phyloP scores from a whole-genome alignment of 2,888 invertebrate species.

The Boloria selene region DNA sequence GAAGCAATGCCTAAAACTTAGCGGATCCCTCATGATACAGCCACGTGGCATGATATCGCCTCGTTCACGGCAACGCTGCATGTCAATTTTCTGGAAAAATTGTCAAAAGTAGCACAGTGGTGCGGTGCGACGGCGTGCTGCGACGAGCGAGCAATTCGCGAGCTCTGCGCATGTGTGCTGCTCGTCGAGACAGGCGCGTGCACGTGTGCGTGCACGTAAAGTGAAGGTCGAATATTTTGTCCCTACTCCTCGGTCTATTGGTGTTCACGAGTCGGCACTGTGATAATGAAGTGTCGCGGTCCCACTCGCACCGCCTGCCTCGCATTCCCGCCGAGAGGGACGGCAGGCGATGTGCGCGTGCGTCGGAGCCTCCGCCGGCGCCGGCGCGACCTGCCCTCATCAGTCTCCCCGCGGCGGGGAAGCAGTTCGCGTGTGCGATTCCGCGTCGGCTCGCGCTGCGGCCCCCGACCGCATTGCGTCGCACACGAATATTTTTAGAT shows the following conservation, averaged over 20 bases:
- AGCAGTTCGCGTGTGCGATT: conserved; percentile 77
- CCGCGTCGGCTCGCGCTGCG: conserved; percentile 62
- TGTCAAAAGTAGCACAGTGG: conserved; percentile 78
- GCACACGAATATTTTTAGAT: conserved; percentile 81
- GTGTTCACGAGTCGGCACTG: conserved; percentile 79
- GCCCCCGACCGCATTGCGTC: conserved; percentile 63
- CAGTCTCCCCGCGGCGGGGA: conserved; percentile 82
- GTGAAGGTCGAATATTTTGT: conserved; percentile 82
- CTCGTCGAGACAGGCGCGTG: conserved; percentile 61
- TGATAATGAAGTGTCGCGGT: conserved; percentile 73
- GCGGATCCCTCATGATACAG: conserved; percentile 52
- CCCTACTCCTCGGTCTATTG: conserved; percentile 82
- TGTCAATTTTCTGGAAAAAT: conserved; percentile 81
- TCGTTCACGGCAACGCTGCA: conserved; percentile 69
- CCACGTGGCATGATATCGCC: conserved; percentile 64
- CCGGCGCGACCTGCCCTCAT: conserved; percentile 79
- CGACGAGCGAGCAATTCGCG: conserved; percentile 48
- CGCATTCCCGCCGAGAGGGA: conserved; percentile 60
- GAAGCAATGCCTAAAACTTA: conserved; percentile 1
- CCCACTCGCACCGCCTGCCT: conserved; percentile 62
- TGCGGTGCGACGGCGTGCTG: conserved; percentile 59
- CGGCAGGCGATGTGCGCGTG: conserved; percentile 70
- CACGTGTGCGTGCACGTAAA: conserved; percentile 73
- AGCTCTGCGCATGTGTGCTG: conserved; percentile 61
- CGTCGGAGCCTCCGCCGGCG: conserved; percentile 77